Conservation (phyloP, 2,113 vertebrate species). For the Prionailurus bengalensis region DNA sequence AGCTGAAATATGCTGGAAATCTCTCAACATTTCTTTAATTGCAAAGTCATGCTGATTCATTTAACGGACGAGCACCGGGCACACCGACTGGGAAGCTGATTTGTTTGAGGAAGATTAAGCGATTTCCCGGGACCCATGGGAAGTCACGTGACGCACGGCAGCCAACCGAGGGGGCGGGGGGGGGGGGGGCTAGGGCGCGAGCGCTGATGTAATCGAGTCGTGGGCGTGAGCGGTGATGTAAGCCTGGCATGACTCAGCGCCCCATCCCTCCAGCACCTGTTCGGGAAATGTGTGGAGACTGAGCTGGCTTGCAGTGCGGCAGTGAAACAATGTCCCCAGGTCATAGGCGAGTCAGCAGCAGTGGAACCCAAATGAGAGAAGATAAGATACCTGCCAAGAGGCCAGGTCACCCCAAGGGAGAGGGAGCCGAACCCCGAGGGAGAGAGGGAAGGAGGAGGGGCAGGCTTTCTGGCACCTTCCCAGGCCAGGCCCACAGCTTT, state of each 20-base stretch:
- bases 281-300: not conserved
- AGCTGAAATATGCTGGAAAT: no score
- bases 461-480: not conserved
- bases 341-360: not conserved
- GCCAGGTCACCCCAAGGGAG: not conserved
- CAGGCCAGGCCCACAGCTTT: accelerated
- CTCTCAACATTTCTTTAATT: not conserved
- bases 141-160: not conserved
- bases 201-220: not conserved
- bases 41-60: not conserved
- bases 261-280: no score
- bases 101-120: accelerated
- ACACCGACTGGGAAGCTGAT: no score
- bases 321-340: not conserved
- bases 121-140: not conserved
- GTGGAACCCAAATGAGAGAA: not conserved
- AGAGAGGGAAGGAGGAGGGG: no score
- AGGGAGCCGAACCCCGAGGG: not conserved
- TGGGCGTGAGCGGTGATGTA: accelerated
- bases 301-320: not conserved
- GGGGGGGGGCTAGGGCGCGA: no score
- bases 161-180: not conserved
- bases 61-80: no score
- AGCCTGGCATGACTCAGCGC: no score
- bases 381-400: not conserved